Evolutionary conservation across 2,113 vertebrate genomes (phyloP).

Genomic region (Pelecanoides urinatrix): DNA sequence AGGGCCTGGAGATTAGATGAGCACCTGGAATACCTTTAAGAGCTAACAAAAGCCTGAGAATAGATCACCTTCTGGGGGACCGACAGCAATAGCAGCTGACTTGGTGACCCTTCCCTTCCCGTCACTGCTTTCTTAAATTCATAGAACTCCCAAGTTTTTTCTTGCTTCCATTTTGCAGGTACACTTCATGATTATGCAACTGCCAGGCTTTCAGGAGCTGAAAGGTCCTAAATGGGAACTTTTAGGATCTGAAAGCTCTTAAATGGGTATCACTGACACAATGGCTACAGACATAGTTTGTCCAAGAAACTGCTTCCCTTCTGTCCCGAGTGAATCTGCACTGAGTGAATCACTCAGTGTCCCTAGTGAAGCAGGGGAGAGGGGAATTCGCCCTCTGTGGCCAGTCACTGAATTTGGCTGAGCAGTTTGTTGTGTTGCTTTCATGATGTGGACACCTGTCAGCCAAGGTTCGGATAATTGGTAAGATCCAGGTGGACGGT

Average conservation of each 20-base stretch:
- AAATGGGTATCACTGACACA: neutral
- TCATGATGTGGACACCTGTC: neutral
- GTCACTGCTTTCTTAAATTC: neutral
- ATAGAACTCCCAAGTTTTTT: neutral
- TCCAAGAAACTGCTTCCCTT: neutral
- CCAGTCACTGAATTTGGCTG: neutral
- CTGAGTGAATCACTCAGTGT: no score
- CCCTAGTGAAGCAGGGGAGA: neutral
- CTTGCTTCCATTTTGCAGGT: neutral
- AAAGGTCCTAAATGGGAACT: neutral
- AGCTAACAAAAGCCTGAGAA: neutral
- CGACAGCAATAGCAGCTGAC: neutral
- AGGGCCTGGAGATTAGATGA: neutral
- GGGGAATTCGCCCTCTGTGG: neutral
- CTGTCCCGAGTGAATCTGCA: neutral
- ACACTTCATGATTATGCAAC: neutral
- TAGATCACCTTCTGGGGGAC: neutral
- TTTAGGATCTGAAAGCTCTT: neutral
- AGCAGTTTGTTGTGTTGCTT: neutral
- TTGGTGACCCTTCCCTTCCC: neutral
- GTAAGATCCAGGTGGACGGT: neutral
- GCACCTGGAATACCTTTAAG: slow-evolving; percentile 1
- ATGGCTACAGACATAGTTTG: neutral
- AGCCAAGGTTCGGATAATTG: neutral
- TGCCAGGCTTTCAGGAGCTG: neutral